Conservation (phyloP, 1,140 invertebrate genomes). For the Berghia stephanieae region DNA sequence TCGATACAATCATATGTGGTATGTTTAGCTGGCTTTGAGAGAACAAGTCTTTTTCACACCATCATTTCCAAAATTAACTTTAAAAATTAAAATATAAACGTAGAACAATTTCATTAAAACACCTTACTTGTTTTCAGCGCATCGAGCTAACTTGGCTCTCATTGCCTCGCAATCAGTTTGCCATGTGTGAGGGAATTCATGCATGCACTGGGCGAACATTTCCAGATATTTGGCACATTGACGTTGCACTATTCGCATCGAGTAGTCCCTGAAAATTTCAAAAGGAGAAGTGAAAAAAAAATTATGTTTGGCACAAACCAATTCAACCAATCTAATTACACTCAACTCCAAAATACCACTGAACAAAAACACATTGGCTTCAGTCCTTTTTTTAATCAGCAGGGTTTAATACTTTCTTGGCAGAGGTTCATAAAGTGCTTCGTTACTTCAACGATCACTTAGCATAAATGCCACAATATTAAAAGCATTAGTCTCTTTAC, state of each 20-base stretch:
- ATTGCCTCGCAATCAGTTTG: conserved; percentile 41
- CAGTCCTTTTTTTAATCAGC: too few relatives aligned
- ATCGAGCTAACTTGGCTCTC: conserved; percentile 40
- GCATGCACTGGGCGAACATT: conserved; percentile 37
- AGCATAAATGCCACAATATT: too few relatives aligned
- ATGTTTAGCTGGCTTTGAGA: background rate
- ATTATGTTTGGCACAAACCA: too few relatives aligned
- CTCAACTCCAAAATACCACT: too few relatives aligned
- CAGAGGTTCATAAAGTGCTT: too few relatives aligned
- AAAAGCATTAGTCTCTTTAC: too few relatives aligned
- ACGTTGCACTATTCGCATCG: conserved; percentile 36
- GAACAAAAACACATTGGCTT: too few relatives aligned
- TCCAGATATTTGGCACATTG: conserved; percentile 41
- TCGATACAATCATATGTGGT: too few relatives aligned
- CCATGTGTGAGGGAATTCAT: conserved; percentile 43
- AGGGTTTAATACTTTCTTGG: too few relatives aligned
- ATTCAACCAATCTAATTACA: too few relatives aligned
- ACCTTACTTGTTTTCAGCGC: conserved; percentile 43
- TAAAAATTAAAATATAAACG: background rate
- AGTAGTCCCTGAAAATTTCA: conserved; percentile 37
- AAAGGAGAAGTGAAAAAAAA: too few relatives aligned
- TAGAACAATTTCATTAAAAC: background rate
- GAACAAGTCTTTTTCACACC: background rate
- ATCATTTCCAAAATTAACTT: background rate
- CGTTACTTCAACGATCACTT: too few relatives aligned